phyloP scores from a whole-genome alignment of 2,888 invertebrate genomes.

The Cyclophora punctaria region DNA sequence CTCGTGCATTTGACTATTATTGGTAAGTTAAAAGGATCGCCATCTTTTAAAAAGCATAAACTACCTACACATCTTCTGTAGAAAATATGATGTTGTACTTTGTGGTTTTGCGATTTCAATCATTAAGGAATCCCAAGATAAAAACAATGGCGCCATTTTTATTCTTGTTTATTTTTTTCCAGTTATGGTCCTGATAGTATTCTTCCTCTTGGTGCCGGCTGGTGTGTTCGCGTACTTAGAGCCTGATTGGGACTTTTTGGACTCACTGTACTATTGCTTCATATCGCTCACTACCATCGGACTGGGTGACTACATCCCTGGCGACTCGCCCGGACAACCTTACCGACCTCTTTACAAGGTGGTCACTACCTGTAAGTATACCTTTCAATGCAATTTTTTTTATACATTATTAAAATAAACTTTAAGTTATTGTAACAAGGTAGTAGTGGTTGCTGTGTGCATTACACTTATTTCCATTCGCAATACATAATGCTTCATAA shows the following conservation, averaged over 20 bases:
- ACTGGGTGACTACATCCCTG: slow-evolving; percentile 92
- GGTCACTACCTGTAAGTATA: slow-evolving; percentile 80
- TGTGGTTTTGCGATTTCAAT: too few relatives aligned
- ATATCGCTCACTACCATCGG: slow-evolving; percentile 93
- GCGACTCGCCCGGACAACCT: slow-evolving; percentile 84
- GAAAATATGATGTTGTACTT: too few relatives aligned
- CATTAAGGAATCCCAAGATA: too few relatives aligned
- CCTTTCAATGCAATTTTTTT: background rate
- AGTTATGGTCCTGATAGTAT: slow-evolving; percentile 70
- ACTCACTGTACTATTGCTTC: slow-evolving; percentile 93
- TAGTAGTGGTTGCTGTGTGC: too few relatives aligned
- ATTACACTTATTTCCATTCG: too few relatives aligned
- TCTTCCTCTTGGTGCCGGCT: slow-evolving; percentile 86
- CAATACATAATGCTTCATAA: too few relatives aligned
- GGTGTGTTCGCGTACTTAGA: slow-evolving; percentile 83
- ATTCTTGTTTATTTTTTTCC: slow-evolving; percentile 21
- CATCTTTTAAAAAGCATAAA: too few relatives aligned
- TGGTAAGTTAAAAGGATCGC: slow-evolving; percentile 47
- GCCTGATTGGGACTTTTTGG: slow-evolving; percentile 88
- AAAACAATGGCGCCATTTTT: too few relatives aligned
- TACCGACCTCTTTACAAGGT: slow-evolving; percentile 89
- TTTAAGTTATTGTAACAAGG: too few relatives aligned
- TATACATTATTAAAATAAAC: too few relatives aligned
- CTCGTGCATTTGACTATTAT: slow-evolving; percentile 83
- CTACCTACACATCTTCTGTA: too few relatives aligned